phyloP scores from a whole-genome alignment of 2,888 invertebrate species.

The Emesis furor region DNA sequence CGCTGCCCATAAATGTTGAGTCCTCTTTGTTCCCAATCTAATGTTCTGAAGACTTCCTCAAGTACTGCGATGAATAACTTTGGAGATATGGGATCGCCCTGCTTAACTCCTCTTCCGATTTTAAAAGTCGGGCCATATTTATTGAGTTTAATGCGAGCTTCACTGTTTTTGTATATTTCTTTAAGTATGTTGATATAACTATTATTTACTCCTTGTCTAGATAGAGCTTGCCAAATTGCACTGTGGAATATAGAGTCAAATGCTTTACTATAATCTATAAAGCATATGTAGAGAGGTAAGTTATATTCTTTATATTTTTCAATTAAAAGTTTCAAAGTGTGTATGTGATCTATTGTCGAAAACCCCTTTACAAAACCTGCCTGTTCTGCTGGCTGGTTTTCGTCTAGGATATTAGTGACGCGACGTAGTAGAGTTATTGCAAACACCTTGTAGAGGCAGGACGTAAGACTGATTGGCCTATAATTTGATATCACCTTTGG shows the following conservation, averaged over 20 bases:
- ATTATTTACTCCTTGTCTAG: constrained; percentile 27
- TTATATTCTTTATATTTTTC: constrained; percentile 44
- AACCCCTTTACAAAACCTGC: too few relatives aligned
- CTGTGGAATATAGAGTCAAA: constrained; percentile 40
- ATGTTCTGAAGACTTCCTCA: not conserved
- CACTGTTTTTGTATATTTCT: constrained; percentile 27
- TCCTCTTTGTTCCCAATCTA: not conserved
- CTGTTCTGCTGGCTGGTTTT: too few relatives aligned
- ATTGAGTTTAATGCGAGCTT: not conserved
- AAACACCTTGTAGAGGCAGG: too few relatives aligned
- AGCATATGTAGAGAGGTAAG: constrained; percentile 28
- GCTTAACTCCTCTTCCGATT: constrained; percentile 34
- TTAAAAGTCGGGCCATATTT: constrained; percentile 12
- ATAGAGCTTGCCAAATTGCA: constrained; percentile 29
- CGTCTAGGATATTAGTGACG: too few relatives aligned
- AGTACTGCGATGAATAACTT: constrained; percentile 21
- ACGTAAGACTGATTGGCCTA: too few relatives aligned
- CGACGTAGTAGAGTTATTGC: too few relatives aligned
- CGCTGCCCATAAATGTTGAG: not conserved
- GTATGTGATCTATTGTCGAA: too few relatives aligned
- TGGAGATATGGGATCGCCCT: constrained; percentile 31
- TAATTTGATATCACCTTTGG: too few relatives aligned
- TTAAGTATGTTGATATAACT: constrained; percentile 14
- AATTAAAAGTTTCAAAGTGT: constrained; percentile 6
- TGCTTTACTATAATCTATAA: constrained; percentile 47